Evolutionary conservation across 2,113 vertebrate species (phyloP).

Genomic region (Catharus minimus): DNA sequence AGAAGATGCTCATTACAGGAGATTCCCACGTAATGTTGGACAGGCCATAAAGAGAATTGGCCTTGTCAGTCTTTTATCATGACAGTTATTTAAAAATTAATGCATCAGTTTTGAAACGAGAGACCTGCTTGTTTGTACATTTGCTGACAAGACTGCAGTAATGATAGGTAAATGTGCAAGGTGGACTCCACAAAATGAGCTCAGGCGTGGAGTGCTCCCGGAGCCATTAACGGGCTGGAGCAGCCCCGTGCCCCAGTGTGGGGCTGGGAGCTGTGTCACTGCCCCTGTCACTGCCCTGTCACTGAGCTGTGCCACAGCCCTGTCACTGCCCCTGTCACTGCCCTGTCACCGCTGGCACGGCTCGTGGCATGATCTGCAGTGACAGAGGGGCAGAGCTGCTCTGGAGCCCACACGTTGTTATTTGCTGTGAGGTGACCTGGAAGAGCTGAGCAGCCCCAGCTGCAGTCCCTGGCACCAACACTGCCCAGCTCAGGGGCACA

Average conservation of each 20-base stretch:
- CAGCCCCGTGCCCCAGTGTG: background rate
- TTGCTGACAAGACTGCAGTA: background rate
- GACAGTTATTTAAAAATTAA: constrained; percentile 66
- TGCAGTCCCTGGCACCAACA: background rate
- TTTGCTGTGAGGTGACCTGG: background rate
- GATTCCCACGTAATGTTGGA: constrained; percentile 55
- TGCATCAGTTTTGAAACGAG: background rate
- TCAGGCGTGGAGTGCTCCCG: background rate
- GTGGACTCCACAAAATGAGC: background rate
- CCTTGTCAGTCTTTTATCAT: constrained; percentile 64
- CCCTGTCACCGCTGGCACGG: background rate
- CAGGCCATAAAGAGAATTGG: constrained; percentile 51
- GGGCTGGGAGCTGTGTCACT: background rate
- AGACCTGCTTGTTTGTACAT: constrained; percentile 23
- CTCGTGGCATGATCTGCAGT: background rate
- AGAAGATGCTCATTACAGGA: constrained; percentile 69
- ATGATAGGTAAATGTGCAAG: constrained; percentile 17
- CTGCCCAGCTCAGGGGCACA: background rate
- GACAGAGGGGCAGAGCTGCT: background rate
- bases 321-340: background rate
- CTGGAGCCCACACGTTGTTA: background rate
- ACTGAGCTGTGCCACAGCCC: background rate
- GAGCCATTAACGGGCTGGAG: background rate
- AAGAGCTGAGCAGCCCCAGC: background rate
- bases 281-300: background rate